These are phyloP conservation scores for Zelleria hepariella DNA, from an alignment of 2,888 invertebrate species.

Conservation along the genomic window DNA sequence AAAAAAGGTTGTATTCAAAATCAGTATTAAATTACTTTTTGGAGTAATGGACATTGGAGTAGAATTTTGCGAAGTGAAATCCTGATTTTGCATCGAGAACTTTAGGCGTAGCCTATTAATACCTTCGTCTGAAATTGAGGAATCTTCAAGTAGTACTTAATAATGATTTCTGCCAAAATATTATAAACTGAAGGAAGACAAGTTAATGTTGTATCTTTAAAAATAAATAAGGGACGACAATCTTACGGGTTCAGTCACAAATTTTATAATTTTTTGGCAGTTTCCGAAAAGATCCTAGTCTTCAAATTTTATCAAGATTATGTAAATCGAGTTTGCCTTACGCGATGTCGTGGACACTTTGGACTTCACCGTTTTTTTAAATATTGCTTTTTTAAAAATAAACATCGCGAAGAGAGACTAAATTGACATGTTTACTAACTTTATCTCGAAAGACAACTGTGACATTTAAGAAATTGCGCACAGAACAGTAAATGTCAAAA, in stretches of 20 bases:
- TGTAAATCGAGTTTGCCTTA: neutral
- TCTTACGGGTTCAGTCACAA: neutral
- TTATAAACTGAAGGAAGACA: neutral
- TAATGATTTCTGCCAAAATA: neutral
- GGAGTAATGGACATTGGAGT: neutral
- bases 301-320: neutral
- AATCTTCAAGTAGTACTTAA: neutral
- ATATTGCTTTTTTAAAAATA: neutral
- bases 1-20: conserved; percentile 3
- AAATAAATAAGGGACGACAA: neutral
- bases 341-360: neutral
- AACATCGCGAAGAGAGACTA: neutral
- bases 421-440: neutral
- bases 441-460: neutral
- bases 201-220: neutral
- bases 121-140: neutral
- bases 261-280: neutral
- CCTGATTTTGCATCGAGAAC: neutral
- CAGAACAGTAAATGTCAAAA: neutral
- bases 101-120: neutral
- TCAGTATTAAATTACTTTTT: conserved; percentile 8
- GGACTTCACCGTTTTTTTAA: neutral
- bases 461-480: neutral
- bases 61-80: neutral
- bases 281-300: neutral